Conservation (phyloP, 2,888 invertebrate genomes). For the Drosophila putrida region DNA sequence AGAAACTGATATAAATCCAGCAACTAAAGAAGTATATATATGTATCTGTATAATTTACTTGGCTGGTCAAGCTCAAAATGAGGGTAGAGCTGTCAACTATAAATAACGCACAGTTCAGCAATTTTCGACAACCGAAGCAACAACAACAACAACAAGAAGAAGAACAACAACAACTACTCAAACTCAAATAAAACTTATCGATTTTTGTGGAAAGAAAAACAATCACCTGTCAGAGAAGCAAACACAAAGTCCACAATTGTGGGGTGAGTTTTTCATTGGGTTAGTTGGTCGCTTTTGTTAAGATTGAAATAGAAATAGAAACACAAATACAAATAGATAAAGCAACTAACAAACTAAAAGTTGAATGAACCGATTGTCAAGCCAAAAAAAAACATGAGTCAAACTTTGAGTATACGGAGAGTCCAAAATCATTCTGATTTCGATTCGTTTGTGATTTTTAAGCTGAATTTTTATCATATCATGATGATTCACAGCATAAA, state of each 20-base stretch:
- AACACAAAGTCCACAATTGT: constrained; percentile 18
- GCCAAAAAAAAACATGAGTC: background rate
- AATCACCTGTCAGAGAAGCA: constrained; percentile 40
- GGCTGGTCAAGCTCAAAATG: constrained; percentile 45
- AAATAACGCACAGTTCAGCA: constrained; percentile 58
- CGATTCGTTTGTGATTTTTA: constrained; percentile 19
- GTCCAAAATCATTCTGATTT: constrained; percentile 5
- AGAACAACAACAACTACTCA: constrained; percentile 3
- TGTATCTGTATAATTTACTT: constrained; percentile 1
- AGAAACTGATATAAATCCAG: constrained; percentile 5
- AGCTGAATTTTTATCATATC: constrained; percentile 32
- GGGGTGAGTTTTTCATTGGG: constrained; percentile 46
- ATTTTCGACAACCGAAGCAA: constrained; percentile 27
- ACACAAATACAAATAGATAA: constrained; percentile 38
- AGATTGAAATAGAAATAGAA: constrained; percentile 17
- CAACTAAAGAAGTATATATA: constrained; percentile 3
- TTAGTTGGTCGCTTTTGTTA: constrained; percentile 45
- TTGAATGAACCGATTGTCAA: constrained; percentile 48
- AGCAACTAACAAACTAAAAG: constrained; percentile 26
- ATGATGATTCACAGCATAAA: constrained; percentile 64
- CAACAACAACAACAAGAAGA: background rate
- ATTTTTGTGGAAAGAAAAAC: constrained; percentile 50
- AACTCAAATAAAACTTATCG: constrained; percentile 41
- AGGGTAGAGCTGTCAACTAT: constrained; percentile 37
- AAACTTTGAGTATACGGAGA: background rate